Evolutionary conservation across 2,797 vertebrate genomes (phyloP).

Genomic region (Protonibea diacanthus): DNA sequence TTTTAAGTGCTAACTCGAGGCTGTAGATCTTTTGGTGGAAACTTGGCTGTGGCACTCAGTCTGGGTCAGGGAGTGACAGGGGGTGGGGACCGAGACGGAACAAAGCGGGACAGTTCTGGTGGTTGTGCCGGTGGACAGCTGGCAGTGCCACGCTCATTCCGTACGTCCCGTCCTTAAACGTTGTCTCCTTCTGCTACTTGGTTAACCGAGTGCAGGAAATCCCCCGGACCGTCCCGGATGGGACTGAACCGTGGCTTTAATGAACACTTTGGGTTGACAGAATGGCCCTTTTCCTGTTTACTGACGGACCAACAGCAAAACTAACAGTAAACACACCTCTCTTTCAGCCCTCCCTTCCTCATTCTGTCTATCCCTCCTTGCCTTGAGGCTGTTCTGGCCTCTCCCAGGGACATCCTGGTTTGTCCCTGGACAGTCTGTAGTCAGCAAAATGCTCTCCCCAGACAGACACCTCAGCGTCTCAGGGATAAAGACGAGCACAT

Average conservation of each 20-base stretch:
- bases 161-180: constrained; percentile 32
- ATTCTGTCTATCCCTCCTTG: constrained; percentile 52
- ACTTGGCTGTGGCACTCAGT: constrained; percentile 54
- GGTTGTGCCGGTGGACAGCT: constrained; percentile 48
- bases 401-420: constrained; percentile 61
- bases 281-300: constrained; percentile 76
- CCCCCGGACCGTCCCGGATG: constrained; percentile 49
- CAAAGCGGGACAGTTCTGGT: constrained; percentile 39
- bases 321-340: constrained; percentile 62
- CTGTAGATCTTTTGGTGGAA: constrained; percentile 47
- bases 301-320: constrained; percentile 48
- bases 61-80: constrained; percentile 43
- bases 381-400: constrained; percentile 50
- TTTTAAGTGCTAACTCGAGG: constrained; percentile 33
- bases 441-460: constrained; percentile 38
- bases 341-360: constrained; percentile 48
- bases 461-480: constrained; percentile 40
- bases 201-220: constrained; percentile 60
- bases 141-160: constrained; percentile 44
- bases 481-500: constrained; percentile 26
- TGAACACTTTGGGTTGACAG: constrained; percentile 54
- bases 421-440: constrained; percentile 51
- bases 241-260: constrained; percentile 56
- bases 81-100: constrained; percentile 39
- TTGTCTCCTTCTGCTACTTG: constrained; percentile 38